A percentile compares a stretch with the other conserved stretches of the same genome.
Evolutionary conservation across 2,113 vertebrate genomes (phyloP).

Genomic region (Scytalopus superciliaris): DNA sequence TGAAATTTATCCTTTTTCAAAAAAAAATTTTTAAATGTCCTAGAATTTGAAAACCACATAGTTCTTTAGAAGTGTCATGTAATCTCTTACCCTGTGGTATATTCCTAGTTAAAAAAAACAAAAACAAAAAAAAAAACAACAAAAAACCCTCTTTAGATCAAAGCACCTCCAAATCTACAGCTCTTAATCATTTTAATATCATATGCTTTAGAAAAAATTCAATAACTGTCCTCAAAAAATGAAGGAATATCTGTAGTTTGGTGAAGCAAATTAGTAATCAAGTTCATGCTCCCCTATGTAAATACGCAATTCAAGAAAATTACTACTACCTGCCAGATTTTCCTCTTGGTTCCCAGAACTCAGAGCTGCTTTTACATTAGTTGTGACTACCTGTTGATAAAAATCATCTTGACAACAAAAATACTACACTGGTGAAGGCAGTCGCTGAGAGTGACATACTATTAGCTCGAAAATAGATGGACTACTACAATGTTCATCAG

Average conservation of each 20-base stretch:
- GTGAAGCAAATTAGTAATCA: background rate
- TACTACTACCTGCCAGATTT: background rate
- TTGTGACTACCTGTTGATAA: background rate
- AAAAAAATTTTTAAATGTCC: background rate
- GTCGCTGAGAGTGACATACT: background rate
- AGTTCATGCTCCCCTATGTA: background rate
- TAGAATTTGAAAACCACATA: background rate
- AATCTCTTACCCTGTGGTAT: background rate
- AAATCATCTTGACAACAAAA: background rate
- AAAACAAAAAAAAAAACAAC: too few species aligned
- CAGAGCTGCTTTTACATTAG: background rate
- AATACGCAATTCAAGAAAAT: background rate
- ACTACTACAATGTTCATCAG: background rate
- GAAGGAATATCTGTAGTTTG: background rate
- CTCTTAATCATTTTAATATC: background rate
- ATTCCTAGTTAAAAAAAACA: background rate
- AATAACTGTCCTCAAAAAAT: background rate
- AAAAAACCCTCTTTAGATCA: background rate
- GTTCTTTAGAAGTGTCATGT: background rate
- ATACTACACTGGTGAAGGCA: background rate
- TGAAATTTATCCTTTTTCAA: background rate
- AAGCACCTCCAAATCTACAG: background rate
- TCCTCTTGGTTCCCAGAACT: background rate
- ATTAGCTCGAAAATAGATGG: background rate
- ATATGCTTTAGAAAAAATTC: background rate